Evolutionary conservation across 2,797 vertebrate species (phyloP).

Genomic region (Anas acuta): DNA sequence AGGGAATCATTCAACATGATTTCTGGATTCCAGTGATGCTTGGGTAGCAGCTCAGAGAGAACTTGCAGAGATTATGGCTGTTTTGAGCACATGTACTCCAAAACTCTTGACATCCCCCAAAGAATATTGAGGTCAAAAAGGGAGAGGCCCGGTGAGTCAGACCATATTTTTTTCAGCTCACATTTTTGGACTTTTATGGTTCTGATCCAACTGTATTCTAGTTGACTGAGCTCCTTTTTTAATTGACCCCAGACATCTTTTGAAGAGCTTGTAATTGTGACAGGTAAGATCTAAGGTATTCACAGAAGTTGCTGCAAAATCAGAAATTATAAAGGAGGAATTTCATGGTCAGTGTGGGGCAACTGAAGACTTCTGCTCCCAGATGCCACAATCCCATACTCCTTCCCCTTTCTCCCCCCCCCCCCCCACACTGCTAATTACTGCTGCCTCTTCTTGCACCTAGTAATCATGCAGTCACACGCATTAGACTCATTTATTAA

Average conservation of each 20-base stretch:
- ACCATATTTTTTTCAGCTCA: background rate
- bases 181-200: background rate
- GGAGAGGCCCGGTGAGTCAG: background rate
- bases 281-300: background rate
- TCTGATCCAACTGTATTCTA: background rate
- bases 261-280: background rate
- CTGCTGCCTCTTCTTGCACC: background rate
- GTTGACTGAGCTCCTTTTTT: background rate
- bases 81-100: background rate
- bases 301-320: background rate
- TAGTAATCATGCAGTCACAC: background rate
- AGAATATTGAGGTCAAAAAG: background rate
- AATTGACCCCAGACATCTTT: background rate
- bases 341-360: background rate
- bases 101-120: background rate
- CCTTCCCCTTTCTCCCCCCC: background rate
- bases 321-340: background rate
- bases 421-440: background rate
- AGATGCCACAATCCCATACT: background rate
- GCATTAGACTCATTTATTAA: background rate
- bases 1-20: fast-evolving
- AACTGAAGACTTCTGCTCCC: background rate
- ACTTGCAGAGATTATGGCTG: background rate
- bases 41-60: background rate
- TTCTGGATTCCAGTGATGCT: background rate